Evolutionary conservation across 1,140 invertebrate genomes (phyloP), one percentile per base, ranked within the genome.

Genomic region (Zaprionus ghesquierei): DNA sequence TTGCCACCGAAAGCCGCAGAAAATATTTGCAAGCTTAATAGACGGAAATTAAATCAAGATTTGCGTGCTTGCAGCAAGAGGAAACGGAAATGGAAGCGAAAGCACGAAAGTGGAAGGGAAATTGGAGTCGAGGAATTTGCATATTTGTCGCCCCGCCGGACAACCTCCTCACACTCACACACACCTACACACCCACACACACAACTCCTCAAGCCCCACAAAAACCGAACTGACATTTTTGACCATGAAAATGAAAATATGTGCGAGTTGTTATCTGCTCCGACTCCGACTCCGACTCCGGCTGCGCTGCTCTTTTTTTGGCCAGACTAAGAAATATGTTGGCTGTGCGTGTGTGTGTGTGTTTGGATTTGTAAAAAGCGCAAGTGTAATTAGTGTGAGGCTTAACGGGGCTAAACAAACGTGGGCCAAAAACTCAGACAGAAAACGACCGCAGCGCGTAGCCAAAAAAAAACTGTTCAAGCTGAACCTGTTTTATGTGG

Each of bases 191-290:
- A 44, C 8, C n/a, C 41, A 44, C 1, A 33, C 41, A 51, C 29
- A 10, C 18, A 35, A 33, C n/a, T 35, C 10, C 53, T 5, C 33
- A 6, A 22, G 22, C 44, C 9, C 8, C n/a, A n/a, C n/a, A n/a
- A 20, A n/a, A n/a, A 6, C 33, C 20, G 5, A 51, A 80, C 73
- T 77, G 69, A 75, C 77, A 77, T 54, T 85, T 72, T 71, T 81
- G 81, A 68, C 81, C 81, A 86, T 86, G 81, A 87, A 86, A 87
- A 86, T 87, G 82, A 87, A 86, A 87, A 86, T 87, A 87, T 81
- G 78, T 87, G 75, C 22, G 53, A 72, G 77, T 65, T 85, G 53
- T 58, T 68, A 46, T 62, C 33, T 51, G 29, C 58, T 38, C 31
- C 22, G 13, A 8, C 44, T 18, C 49, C 15, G 13, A 20, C 22